These are phyloP conservation scores for Euclidia mi DNA, from an alignment of 2,888 invertebrate species.

Conservation along the genomic window DNA sequence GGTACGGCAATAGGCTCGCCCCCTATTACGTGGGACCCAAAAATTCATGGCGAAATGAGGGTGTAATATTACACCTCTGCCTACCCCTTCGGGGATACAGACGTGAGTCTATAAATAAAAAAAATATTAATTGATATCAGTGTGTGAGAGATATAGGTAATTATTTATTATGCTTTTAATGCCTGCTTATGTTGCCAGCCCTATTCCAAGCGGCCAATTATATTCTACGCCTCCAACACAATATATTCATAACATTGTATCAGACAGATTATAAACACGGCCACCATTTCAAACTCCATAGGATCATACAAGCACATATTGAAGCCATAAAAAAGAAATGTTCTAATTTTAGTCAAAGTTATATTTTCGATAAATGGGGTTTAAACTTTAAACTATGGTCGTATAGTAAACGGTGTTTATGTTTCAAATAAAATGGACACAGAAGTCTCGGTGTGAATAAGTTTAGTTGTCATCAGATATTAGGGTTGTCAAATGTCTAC, in stretches of 20 bases:
- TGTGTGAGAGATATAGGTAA: no score
- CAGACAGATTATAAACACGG: conserved; percentile 25
- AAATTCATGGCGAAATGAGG: no score
- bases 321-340: conserved; percentile 41
- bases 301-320: conserved; percentile 37
- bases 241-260: conserved; percentile 32
- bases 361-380: conserved; percentile 25
- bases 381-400: conserved; percentile 22
- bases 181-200: no score
- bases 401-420: conserved; percentile 6
- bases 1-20: no score
- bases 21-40: no score
- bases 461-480: background rate
- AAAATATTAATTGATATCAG: no score
- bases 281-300: conserved; percentile 27
- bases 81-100: no score
- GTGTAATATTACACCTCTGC: no score
- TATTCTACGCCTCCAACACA: conserved; percentile 13
- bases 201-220: conserved; percentile 6
- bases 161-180: no score
- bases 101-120: no score
- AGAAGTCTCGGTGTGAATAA: conserved; percentile 7
- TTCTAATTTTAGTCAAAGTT: conserved; percentile 35
- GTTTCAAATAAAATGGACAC: background rate
- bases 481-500: background rate